These are phyloP conservation scores for Myripristis jacobus DNA, from an alignment of 2,797 vertebrate species.

Conservation along the genomic window DNA sequence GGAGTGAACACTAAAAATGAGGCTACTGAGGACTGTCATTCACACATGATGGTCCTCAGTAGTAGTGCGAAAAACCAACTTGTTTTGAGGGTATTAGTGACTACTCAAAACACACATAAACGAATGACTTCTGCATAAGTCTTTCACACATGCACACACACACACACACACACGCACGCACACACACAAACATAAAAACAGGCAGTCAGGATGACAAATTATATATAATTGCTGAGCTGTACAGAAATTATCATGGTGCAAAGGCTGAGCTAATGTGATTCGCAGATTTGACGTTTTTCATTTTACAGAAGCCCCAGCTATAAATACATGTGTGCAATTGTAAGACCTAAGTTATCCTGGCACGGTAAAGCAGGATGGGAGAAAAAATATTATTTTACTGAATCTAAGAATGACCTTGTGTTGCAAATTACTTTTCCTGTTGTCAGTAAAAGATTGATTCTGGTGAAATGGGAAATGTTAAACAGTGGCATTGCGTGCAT, in stretches of 20 bases:
- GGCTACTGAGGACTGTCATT: constrained; percentile 27
- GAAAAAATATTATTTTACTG: too few species aligned
- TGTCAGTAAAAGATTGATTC: constrained; percentile 1
- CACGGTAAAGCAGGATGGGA: neutral
- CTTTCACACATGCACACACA: neutral
- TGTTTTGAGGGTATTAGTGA: neutral
- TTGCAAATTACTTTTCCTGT: neutral
- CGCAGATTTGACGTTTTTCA: too few species aligned
- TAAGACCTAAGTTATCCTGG: neutral
- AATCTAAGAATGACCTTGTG: neutral
- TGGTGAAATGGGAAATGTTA: neutral
- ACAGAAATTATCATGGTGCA: too few species aligned
- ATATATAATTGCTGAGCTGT: constrained; percentile 35
- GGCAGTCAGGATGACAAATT: constrained; percentile 34
- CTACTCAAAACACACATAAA: neutral
- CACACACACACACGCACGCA: neutral
- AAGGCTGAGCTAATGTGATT: too few species aligned
- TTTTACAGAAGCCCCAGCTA: too few species aligned
- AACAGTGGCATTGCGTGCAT: constrained; percentile 5
- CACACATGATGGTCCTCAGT: constrained; percentile 25
- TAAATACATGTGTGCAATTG: neutral
- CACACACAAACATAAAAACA: constrained; percentile 10
- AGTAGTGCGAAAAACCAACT: constrained; percentile 5
- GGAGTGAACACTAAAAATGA: constrained; percentile 55
- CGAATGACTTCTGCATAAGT: neutral